Percentiles rank a stretch among this genome's conserved stretches.
Conservation (phyloP, 2,888 invertebrate species). For the Gnatocerus cornutus region DNA sequence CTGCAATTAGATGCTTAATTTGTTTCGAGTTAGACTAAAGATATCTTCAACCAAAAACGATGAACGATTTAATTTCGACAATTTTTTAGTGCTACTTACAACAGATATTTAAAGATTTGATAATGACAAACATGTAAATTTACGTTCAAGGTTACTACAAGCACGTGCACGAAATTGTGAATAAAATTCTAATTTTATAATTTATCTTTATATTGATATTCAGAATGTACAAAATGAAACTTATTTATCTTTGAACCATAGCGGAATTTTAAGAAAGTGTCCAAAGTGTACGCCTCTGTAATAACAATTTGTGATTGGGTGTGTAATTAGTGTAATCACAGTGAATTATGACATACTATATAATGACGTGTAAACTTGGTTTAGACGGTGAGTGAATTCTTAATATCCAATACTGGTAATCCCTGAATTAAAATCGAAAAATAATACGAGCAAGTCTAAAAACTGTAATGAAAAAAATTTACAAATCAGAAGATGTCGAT, state of each 20-base stretch:
- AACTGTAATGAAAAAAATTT: too few relatives aligned
- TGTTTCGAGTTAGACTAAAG: too few relatives aligned
- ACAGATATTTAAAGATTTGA: constrained; percentile 19
- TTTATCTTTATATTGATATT: constrained; percentile 25
- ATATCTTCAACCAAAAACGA: too few relatives aligned
- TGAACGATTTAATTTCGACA: too few relatives aligned
- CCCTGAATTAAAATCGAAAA: too few relatives aligned
- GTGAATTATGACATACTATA: constrained; percentile 11
- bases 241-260: constrained; percentile 6
- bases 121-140: constrained; percentile 28
- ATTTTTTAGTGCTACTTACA: background rate
- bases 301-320: background rate
- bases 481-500: too few relatives aligned
- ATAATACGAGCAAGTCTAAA: too few relatives aligned
- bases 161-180: constrained; percentile 33
- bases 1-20: background rate
- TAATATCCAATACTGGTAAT: too few relatives aligned
- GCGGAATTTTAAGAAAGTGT: constrained; percentile 15
- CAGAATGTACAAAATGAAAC: constrained; percentile 16
- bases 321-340: constrained; percentile 14
- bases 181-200: constrained; percentile 33
- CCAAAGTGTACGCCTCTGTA: background rate
- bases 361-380: too few relatives aligned
- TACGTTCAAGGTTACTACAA: constrained; percentile 44
- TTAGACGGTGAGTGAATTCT: too few relatives aligned